phyloP scores from a whole-genome alignment of 2,113 vertebrate species.

The Oreochromis aureus region DNA sequence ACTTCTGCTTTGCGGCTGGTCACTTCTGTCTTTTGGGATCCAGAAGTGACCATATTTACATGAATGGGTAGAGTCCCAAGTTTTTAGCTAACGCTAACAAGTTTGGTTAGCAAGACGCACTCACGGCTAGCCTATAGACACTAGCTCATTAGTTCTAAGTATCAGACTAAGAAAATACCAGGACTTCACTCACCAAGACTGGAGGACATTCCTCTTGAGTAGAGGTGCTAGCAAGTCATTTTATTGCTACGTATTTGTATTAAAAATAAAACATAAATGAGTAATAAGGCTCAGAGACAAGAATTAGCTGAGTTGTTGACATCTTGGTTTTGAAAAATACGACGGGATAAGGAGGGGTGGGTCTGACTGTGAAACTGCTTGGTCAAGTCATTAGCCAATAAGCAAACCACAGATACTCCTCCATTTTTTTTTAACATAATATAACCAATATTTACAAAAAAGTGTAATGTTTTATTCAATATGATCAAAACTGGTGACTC shows the following conservation, averaged over 20 bases:
- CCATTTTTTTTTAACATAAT: neutral
- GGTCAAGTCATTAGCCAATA: neutral
- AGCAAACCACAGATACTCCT: neutral
- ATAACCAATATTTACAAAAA: neutral
- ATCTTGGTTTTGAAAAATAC: neutral
- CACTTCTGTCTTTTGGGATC: neutral
- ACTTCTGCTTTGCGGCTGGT: neutral
- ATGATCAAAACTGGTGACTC: neutral
- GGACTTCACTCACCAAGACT: neutral
- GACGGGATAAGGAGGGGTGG: neutral
- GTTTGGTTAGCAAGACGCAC: neutral
- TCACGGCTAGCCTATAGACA: neutral
- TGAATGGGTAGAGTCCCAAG: neutral
- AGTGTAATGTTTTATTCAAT: neutral
- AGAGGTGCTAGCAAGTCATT: neutral
- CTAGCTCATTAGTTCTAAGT: neutral
- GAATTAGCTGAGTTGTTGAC: neutral
- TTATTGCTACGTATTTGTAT: neutral
- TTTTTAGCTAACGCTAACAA: neutral
- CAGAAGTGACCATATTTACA: neutral
- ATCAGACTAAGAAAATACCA: neutral
- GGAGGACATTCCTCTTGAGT: neutral
- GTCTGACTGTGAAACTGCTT: neutral
- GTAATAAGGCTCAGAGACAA: neutral
- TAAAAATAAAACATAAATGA: neutral